Base-by-base conservation (phyloP, 2,888 invertebrate species). In the Entomobrya multifasciata region DNA sequence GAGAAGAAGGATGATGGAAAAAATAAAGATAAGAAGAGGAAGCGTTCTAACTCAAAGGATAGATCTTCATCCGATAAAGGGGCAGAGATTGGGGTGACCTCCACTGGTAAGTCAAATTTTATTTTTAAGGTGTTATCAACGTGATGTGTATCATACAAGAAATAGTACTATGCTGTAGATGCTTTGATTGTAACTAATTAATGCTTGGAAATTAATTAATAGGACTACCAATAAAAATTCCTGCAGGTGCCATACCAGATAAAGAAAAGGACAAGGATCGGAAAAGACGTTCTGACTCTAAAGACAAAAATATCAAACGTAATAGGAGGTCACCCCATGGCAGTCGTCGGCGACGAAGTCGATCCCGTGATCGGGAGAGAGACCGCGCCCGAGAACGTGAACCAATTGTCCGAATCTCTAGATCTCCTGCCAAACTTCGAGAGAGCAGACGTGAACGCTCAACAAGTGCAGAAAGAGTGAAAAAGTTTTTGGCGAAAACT, bases 141-240 rank as follows among this genome's bases (percentile, higher is more conserved):
- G n/a, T n/a, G n/a, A n/a, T n/a, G n/a, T n/a, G n/a, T n/a, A n/a
- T n/a, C n/a, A n/a, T n/a, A n/a, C n/a, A n/a, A n/a, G n/a, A n/a
- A n/a, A n/a, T n/a, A n/a, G n/a, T n/a, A n/a, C n/a, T n/a, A n/a
- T n/a, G n/a, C n/a, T n/a, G n/a, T n/a, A n/a, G n/a, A n/a, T n/a
- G n/a, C n/a, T n/a, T n/a, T n/a, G n/a, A n/a, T n/a, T n/a, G n/a
- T n/a, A n/a, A n/a, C n/a, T n/a, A n/a, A n/a, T n/a, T n/a, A n/a
- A n/a, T n/a, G n/a, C n/a, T n/a, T n/a, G n/a, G n/a, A n/a, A n/a
- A n/a, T n/a, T n/a, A n/a, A n/a, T n/a, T n/a, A n/a, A 17, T 41
- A 89, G 89, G 89, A n/a, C 52, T 89, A n/a, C 27, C 76, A 17
- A 70, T 89, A 44, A 89, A 88, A 81, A 86, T 89, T 70, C 89